Evolutionary conservation across 1,140 invertebrate species (phyloP).

Genomic region (Neodiprion pinetum): DNA sequence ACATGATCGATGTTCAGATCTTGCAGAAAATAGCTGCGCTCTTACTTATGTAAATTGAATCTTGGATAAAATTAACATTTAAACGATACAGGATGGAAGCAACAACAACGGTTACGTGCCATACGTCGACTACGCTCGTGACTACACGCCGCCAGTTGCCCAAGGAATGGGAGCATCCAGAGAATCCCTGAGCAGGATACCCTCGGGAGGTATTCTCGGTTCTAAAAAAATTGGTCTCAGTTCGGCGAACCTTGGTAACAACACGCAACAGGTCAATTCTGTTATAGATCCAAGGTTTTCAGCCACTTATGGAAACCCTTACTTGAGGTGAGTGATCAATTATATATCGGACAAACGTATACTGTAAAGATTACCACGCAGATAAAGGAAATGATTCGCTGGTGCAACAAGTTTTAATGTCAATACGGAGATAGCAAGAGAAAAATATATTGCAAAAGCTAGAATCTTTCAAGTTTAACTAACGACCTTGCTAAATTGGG

Average conservation of each 20-base stretch:
- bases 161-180: slow-evolving; percentile 61
- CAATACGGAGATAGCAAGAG: no score
- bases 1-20: slow-evolving; percentile 28
- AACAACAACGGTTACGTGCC: slow-evolving; percentile 90
- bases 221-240: slow-evolving; percentile 68
- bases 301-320: slow-evolving; percentile 88
- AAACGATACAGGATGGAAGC: slow-evolving; percentile 72
- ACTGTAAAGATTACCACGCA: not conserved
- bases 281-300: slow-evolving; percentile 85
- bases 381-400: no score
- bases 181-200: slow-evolving; percentile 64
- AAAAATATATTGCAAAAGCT: no score
- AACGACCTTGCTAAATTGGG: no score
- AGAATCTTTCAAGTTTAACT: no score
- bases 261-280: slow-evolving; percentile 62
- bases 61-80: slow-evolving; percentile 47
- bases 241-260: slow-evolving; percentile 61
- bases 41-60: slow-evolving; percentile 13
- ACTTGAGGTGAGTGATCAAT: slow-evolving; percentile 68
- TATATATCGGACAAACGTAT: not conserved
- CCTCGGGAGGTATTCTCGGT: slow-evolving; percentile 59
- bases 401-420: no score
- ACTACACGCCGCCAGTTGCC: slow-evolving; percentile 80
- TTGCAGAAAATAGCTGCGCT: slow-evolving; percentile 21
- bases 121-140: slow-evolving; percentile 84